A percentile compares a stretch with the other conserved stretches of the same genome.
phyloP scores from a whole-genome alignment of 2,113 vertebrate genomes.

The Eira barbara region DNA sequence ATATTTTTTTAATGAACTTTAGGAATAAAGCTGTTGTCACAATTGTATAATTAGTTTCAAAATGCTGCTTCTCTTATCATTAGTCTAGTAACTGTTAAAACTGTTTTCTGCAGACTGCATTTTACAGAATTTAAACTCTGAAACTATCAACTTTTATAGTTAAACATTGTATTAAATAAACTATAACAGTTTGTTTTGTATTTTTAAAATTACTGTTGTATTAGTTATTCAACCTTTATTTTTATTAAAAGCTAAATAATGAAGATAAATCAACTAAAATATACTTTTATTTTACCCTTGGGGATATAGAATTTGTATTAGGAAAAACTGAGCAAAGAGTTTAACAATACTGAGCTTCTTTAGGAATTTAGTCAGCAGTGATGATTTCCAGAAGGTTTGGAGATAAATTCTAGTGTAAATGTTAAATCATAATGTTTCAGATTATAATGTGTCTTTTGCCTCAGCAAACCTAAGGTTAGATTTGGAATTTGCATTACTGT shows the following conservation, averaged over 20 bases:
- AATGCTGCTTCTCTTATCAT: slow-evolving; percentile 72
- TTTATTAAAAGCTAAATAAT: slow-evolving; percentile 55
- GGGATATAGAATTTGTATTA: slow-evolving; percentile 32
- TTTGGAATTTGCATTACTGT: slow-evolving; percentile 34
- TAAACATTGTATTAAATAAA: slow-evolving; percentile 77
- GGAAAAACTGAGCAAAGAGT: background rate
- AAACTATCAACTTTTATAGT: slow-evolving; percentile 78
- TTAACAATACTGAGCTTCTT: background rate
- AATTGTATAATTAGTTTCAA: slow-evolving; percentile 67
- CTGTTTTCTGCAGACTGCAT: slow-evolving; percentile 73
- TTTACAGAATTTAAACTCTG: slow-evolving; percentile 74
- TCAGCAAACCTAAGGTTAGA: background rate
- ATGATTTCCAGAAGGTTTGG: slow-evolving; percentile 29
- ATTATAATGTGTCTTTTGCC: slow-evolving; percentile 18
- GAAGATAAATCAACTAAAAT: slow-evolving; percentile 35
- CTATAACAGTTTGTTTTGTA: slow-evolving; percentile 53
- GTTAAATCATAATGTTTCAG: slow-evolving; percentile 32
- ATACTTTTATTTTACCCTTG: slow-evolving; percentile 35
- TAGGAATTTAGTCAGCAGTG: background rate
- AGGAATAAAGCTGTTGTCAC: slow-evolving; percentile 68
- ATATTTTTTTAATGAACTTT: slow-evolving; percentile 76
- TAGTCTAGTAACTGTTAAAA: slow-evolving; percentile 69
- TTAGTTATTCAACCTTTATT: slow-evolving; percentile 30
- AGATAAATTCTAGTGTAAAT: slow-evolving; percentile 21
- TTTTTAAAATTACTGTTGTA: slow-evolving; percentile 56